A percentile compares a stretch with the other conserved stretches of the same genome.
Conservation (phyloP, 2,797 vertebrate species). For the Clarias platycephalus region DNA sequence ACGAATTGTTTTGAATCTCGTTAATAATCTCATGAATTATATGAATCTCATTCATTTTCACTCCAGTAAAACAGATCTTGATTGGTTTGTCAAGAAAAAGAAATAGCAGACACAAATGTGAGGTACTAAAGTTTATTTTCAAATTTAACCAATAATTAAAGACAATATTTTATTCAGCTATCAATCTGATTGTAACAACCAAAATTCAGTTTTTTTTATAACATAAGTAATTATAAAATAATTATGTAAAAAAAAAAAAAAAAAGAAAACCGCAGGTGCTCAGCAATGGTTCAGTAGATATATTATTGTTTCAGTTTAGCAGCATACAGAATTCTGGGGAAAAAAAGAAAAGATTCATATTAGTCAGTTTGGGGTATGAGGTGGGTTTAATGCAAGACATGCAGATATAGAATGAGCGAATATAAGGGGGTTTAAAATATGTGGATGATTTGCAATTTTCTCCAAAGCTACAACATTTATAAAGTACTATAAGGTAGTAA, state of each 20-base stretch:
- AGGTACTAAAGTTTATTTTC: constrained; percentile 25
- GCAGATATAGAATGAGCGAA: neutral
- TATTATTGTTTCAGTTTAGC: constrained; percentile 45
- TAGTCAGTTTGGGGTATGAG: neutral
- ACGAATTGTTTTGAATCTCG: neutral
- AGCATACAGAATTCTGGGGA: constrained; percentile 54
- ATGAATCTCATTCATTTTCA: neutral
- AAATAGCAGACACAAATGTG: neutral
- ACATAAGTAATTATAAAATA: constrained; percentile 2
- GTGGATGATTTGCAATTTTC: neutral
- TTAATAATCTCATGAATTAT: too few relatives aligned
- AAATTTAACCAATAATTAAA: neutral
- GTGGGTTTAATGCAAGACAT: neutral
- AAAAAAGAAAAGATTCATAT: neutral
- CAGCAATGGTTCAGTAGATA: neutral
- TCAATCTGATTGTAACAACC: neutral
- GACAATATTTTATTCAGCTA: constrained; percentile 4
- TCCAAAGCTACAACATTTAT: neutral
- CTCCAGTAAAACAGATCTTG: neutral
- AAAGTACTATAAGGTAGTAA: neutral
- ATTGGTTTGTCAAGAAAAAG: neutral
- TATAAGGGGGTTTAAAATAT: neutral
- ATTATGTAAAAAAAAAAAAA: neutral
- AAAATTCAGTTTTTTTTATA: neutral
- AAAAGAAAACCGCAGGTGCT: neutral